Conservation (phyloP, 2,888 invertebrate genomes). For the Ennomos erosarius region DNA sequence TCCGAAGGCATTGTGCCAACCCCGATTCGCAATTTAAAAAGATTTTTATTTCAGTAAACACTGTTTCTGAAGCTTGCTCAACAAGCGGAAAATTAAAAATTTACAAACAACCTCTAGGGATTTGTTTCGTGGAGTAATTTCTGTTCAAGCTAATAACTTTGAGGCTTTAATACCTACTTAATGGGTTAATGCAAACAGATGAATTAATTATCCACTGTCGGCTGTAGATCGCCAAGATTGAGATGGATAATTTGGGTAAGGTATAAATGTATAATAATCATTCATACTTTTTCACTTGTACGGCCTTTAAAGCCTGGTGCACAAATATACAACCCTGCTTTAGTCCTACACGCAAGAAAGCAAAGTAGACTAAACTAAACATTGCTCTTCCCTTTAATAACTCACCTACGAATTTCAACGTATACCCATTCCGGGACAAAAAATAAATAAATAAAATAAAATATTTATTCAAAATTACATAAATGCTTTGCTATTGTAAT, state of each 20-base stretch:
- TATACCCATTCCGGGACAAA: conserved; percentile 27
- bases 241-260: conserved; percentile 7
- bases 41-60: conserved; percentile 64
- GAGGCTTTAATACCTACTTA: conserved; percentile 57
- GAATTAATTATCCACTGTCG: conserved; percentile 31
- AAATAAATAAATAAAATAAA: too few species aligned
- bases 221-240: conserved; percentile 24
- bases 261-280: too few species aligned
- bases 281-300: neutral
- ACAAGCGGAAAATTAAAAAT: conserved; percentile 76
- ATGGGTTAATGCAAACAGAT: conserved; percentile 50
- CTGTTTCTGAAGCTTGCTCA: conserved; percentile 66
- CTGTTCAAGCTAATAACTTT: conserved; percentile 59
- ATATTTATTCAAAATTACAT: too few species aligned
- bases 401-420: conserved; percentile 5
- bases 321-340: too few species aligned
- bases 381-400: conserved; percentile 7
- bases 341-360: conserved; percentile 1
- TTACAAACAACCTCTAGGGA: conserved; percentile 62
- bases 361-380: conserved; percentile 15
- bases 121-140: conserved; percentile 59
- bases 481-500: conserved; percentile 44
- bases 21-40: conserved; percentile 61
- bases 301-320: too few species aligned
- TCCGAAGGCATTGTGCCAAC: conserved; percentile 52